Evolutionary conservation across 2,113 vertebrate species (phyloP).

Genomic region (Diglossa brunneiventris): DNA sequence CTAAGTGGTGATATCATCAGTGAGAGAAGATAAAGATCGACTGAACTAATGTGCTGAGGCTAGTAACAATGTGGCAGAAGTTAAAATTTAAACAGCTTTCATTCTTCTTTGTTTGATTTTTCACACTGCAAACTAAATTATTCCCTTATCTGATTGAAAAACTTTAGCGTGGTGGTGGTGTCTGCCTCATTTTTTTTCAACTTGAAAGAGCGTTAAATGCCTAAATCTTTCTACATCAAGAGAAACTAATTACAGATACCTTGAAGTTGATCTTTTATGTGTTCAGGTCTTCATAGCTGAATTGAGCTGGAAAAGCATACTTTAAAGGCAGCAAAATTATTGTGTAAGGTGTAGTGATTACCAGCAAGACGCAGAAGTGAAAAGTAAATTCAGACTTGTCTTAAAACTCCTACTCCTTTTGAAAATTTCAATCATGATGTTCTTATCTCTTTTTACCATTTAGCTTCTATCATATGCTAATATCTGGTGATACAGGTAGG

Average conservation of each 20-base stretch:
- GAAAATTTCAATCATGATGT: background rate
- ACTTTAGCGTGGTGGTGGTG: background rate
- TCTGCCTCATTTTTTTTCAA: background rate
- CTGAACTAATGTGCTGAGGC: slow-evolving; percentile 34
- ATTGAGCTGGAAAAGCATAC: background rate
- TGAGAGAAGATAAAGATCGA: slow-evolving; percentile 49
- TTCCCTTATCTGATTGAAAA: slow-evolving; percentile 31
- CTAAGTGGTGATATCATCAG: slow-evolving; percentile 57
- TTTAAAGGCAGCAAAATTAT: background rate
- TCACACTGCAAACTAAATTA: slow-evolving; percentile 24
- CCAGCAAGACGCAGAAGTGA: background rate
- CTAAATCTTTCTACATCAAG: slow-evolving; percentile 18
- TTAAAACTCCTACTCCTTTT: background rate
- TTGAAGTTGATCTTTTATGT: slow-evolving; percentile 19
- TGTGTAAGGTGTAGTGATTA: background rate
- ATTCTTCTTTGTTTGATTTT: slow-evolving; percentile 60
- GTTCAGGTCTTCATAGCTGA: background rate
- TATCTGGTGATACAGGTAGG: background rate
- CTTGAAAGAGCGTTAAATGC: background rate
- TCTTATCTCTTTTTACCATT: background rate
- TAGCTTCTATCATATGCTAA: background rate
- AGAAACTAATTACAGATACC: background rate
- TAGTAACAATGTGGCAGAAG: slow-evolving; percentile 43
- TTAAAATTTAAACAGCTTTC: slow-evolving; percentile 54
- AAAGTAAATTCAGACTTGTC: background rate